Percentiles rank a stretch among this genome's conserved stretches.
phyloP scores from a whole-genome alignment of 2,888 invertebrate genomes.

The Quadroppia sp. region DNA sequence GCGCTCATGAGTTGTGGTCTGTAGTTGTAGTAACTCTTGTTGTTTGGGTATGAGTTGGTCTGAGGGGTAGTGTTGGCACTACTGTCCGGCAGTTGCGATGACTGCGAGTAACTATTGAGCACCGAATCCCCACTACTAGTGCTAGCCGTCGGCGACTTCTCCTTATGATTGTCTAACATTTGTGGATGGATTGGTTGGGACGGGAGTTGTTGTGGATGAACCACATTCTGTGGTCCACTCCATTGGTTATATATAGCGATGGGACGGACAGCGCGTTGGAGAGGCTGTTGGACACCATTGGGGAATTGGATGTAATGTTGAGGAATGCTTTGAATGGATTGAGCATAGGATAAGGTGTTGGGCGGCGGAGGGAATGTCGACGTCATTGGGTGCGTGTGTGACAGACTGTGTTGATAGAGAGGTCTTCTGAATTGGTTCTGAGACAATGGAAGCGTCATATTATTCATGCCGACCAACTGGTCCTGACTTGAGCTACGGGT shows the following conservation, averaged over 20 bases:
- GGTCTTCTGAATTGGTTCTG: conserved; percentile 23
- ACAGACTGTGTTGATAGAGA: conserved; percentile 15
- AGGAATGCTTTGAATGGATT: conserved; percentile 27
- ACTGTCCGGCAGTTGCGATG: neutral
- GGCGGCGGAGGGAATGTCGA: neutral
- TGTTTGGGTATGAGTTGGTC: neutral
- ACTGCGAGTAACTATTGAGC: neutral
- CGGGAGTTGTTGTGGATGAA: conserved; percentile 33
- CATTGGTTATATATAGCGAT: conserved; percentile 37
- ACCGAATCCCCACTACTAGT: neutral
- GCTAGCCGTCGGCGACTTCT: conserved; percentile 24
- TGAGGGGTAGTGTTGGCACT: conserved; percentile 2
- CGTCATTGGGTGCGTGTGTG: conserved; percentile 18
- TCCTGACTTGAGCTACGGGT: conserved; percentile 41
- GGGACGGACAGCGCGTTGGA: conserved; percentile 31
- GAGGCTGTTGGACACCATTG: neutral
- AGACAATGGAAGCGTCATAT: neutral
- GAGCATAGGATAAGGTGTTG: conserved; percentile 21
- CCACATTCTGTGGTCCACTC: conserved; percentile 37
- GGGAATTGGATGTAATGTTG: conserved; percentile 23
- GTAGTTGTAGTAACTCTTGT: conserved; percentile 6
- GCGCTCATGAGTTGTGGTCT: conserved; percentile 20
- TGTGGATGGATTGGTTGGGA: conserved; percentile 23
- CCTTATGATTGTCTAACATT: conserved; percentile 17
- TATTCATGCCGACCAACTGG: conserved; percentile 21